Conservation (phyloP, 2,888 invertebrate species). For the Nowickia ferox region DNA sequence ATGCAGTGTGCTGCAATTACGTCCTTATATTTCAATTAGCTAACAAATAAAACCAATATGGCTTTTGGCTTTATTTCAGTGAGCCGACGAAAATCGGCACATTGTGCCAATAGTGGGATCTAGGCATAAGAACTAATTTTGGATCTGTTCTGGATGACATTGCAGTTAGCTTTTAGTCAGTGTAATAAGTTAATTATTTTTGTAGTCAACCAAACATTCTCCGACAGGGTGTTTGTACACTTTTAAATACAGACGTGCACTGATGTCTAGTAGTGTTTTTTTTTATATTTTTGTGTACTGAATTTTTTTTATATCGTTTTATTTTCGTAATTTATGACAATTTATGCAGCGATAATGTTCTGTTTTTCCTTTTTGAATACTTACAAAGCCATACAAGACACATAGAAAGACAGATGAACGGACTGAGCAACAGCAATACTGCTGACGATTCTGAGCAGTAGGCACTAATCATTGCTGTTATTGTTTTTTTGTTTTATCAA, state of each 20-base stretch:
- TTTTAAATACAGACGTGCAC: background rate
- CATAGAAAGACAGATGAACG: constrained; percentile 12
- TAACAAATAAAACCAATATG: too few species aligned
- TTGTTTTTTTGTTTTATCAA: constrained; percentile 19
- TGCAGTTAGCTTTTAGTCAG: too few species aligned
- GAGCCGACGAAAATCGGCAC: too few species aligned
- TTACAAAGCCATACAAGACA: constrained; percentile 44
- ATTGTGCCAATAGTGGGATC: too few species aligned
- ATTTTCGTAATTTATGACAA: constrained; percentile 81
- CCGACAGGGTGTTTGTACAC: too few species aligned
- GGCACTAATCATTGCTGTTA: constrained; percentile 52
- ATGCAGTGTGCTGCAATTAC: too few species aligned
- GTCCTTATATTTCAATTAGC: too few species aligned
- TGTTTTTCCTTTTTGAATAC: constrained; percentile 66
- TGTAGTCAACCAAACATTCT: too few species aligned
- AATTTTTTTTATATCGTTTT: constrained; percentile 27
- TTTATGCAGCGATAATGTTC: constrained; percentile 82
- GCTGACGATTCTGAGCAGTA: constrained; percentile 49
- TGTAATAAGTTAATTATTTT: too few species aligned
- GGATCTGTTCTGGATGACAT: too few species aligned
- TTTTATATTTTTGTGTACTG: constrained; percentile 11
- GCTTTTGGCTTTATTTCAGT: too few species aligned
- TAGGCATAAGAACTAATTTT: too few species aligned
- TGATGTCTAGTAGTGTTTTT: background rate
- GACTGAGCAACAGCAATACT: constrained; percentile 16